Conservation (phyloP, 2,113 vertebrate species). For the Vidua macroura region DNA sequence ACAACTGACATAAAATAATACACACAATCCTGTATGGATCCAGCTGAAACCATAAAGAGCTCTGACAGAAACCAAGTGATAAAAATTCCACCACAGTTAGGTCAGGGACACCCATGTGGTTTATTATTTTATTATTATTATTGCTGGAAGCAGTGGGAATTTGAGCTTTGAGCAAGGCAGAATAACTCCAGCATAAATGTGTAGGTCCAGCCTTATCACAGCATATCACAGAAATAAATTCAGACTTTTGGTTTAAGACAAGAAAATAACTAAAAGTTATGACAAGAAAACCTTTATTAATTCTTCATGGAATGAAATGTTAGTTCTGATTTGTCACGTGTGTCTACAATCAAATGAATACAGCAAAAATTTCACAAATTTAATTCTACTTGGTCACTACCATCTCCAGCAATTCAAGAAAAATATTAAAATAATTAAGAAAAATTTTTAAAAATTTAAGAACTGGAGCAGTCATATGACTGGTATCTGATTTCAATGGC, state of each 20-base stretch:
- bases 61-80: neutral
- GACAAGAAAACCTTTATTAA: constrained; percentile 1
- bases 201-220: neutral
- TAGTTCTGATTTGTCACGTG: neutral
- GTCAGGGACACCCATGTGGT: neutral
- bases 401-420: neutral
- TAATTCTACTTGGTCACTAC: neutral
- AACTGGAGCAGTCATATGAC: neutral
- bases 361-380: neutral
- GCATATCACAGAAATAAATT: neutral
- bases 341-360: neutral
- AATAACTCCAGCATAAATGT: neutral
- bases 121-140: neutral
- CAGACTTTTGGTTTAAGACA: neutral
- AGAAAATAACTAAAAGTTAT: neutral
- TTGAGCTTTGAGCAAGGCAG: neutral
- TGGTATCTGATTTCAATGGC: neutral
- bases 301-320: neutral
- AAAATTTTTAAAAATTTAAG: neutral
- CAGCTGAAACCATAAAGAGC: neutral
- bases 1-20: neutral
- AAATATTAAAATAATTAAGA: neutral
- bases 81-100: neutral
- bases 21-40: neutral
- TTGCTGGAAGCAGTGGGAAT: neutral